A percentile compares a stretch with the other conserved stretches of the same genome.
These are phyloP conservation scores for Takifugu bimaculatus DNA, from an alignment of 2,113 vertebrate genomes.

Conservation along the genomic window DNA sequence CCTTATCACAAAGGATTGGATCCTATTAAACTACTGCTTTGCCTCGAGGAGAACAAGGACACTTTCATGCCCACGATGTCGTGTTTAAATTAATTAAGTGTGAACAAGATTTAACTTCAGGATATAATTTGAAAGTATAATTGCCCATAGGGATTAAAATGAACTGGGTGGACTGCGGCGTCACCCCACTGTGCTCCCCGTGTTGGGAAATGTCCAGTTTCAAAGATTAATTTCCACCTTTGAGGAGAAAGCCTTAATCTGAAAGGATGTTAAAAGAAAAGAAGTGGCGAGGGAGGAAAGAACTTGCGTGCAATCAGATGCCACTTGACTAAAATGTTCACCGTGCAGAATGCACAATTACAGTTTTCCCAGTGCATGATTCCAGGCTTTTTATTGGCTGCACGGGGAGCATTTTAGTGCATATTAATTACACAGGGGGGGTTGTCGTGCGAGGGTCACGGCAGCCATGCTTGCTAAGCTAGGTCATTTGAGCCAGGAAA, in stretches of 20 bases:
- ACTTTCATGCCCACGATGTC: conserved; percentile 87
- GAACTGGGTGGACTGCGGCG: conserved; percentile 89
- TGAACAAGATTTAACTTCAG: conserved; percentile 99
- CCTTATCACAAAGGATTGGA: conserved; percentile 56
- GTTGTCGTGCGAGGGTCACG: conserved; percentile 83
- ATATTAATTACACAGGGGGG: conserved; percentile 95
- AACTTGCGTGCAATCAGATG: conserved; percentile 87
- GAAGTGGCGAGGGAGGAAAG: conserved; percentile 28
- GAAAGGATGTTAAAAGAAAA: conserved; percentile 89
- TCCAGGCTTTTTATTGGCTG: conserved; percentile 89
- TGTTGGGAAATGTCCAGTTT: conserved; percentile 92
- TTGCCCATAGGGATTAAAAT: conserved; percentile 99
- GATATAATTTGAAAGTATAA: conserved; percentile 99
- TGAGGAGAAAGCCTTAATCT: conserved; percentile 95
- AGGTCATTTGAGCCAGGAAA: conserved; percentile 84
- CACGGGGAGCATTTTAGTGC: conserved; percentile 92
- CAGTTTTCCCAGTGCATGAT: conserved; percentile 88
- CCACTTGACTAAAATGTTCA: conserved; percentile 91
- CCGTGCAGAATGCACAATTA: conserved; percentile 92
- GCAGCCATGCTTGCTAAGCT: conserved; percentile 86
- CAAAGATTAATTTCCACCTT: conserved; percentile 98
- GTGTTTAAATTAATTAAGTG: conserved; percentile 99
- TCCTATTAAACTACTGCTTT: conserved; percentile 58
- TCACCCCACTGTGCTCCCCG: conserved; percentile 91
- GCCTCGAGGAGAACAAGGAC: conserved; percentile 68